Percentiles rank a stretch among this genome's conserved stretches.
phyloP scores from a whole-genome alignment of 1,140 invertebrate genomes.

The Aphelenchoides fujianensis region DNA sequence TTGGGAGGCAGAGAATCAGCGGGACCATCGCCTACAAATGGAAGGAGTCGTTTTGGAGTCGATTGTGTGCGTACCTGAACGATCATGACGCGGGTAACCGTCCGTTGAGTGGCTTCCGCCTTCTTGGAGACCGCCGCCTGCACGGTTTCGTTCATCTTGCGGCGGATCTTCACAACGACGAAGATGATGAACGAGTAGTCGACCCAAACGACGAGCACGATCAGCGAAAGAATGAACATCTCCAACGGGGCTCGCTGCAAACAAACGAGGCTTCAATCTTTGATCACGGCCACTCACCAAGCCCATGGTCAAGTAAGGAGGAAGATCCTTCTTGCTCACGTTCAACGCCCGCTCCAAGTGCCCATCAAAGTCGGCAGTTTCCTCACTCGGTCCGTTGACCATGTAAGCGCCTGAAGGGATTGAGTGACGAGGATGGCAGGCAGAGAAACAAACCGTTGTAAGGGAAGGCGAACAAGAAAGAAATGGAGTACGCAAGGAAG shows the following conservation, averaged over 20 bases:
- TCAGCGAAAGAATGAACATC: neutral
- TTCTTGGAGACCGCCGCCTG: neutral
- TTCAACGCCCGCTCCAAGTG: neutral
- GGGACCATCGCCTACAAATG: neutral
- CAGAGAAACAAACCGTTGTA: neutral
- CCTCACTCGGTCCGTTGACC: neutral
- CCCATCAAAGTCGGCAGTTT: neutral
- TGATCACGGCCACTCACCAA: neutral
- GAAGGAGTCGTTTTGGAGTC: neutral
- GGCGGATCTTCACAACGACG: neutral
- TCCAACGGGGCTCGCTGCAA: constrained; percentile 7
- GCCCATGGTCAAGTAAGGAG: constrained; percentile 1
- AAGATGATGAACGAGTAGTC: neutral
- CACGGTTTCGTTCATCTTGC: neutral
- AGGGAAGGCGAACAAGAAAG: neutral
- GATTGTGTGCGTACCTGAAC: neutral
- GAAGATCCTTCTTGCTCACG: neutral
- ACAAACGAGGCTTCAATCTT: neutral
- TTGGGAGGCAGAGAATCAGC: neutral
- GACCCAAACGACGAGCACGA: neutral
- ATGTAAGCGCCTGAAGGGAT: too few relatives aligned
- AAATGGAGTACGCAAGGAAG: neutral
- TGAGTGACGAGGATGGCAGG: too few relatives aligned
- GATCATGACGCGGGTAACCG: neutral
- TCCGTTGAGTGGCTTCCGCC: constrained; percentile 7